Evolutionary conservation across 2,113 vertebrate genomes (phyloP).

Genomic region (Columba janthina): DNA sequence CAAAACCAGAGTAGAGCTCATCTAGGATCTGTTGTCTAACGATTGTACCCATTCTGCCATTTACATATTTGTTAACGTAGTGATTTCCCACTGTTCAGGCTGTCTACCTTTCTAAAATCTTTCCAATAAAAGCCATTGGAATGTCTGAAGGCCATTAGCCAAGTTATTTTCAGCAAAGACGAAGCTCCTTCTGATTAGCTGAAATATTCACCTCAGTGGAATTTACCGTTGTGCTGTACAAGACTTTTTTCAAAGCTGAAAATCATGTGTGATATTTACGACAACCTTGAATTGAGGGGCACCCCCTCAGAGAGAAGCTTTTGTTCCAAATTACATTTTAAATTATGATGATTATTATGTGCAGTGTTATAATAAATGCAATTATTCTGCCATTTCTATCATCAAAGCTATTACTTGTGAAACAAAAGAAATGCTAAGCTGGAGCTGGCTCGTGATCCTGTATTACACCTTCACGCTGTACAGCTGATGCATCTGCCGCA

Average conservation of each 20-base stretch:
- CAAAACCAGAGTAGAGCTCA: neutral
- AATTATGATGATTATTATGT: neutral
- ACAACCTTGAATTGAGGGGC: neutral
- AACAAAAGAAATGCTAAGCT: neutral
- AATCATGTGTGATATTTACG: neutral
- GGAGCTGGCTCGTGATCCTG: neutral
- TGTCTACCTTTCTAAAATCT: neutral
- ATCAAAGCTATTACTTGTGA: neutral
- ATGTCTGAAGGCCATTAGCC: neutral
- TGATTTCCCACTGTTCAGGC: neutral
- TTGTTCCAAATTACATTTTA: slow-evolving; percentile 8
- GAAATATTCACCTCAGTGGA: neutral
- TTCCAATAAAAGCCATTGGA: neutral
- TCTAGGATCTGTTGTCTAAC: neutral
- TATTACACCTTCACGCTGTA: neutral
- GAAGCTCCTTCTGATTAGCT: neutral
- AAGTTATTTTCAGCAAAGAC: neutral
- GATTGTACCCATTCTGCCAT: neutral
- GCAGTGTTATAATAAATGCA: neutral
- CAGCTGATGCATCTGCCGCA: neutral
- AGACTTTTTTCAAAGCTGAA: neutral
- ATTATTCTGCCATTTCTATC: slow-evolving; percentile 18
- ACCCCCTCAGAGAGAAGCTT: neutral
- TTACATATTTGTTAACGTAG: neutral
- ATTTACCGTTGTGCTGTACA: neutral